These are phyloP conservation scores for Carcharodon carcharias DNA, from an alignment of 2,797 vertebrate species.

Conservation along the genomic window DNA sequence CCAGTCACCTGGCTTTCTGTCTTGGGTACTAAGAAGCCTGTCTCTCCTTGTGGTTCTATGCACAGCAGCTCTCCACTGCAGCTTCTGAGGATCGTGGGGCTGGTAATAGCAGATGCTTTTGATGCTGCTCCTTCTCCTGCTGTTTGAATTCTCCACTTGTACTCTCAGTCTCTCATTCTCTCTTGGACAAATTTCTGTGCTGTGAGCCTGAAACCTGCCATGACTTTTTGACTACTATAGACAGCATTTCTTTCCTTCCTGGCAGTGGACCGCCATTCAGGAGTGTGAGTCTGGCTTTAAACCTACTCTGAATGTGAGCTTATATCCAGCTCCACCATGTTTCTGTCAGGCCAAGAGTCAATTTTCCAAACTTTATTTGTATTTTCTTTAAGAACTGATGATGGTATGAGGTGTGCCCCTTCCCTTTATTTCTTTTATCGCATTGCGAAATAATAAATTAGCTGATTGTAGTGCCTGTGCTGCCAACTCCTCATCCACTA, in stretches of 20 bases:
- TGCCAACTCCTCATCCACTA: background rate
- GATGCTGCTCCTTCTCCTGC: background rate
- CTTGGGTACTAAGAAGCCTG: background rate
- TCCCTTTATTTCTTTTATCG: background rate
- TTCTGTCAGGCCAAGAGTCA: background rate
- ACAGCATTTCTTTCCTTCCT: background rate
- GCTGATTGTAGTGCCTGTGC: background rate
- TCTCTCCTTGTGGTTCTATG: background rate
- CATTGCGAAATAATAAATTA: background rate
- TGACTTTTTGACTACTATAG: background rate
- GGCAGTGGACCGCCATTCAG: background rate
- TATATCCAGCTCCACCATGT: background rate
- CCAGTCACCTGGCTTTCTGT: background rate
- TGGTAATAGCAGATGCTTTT: background rate
- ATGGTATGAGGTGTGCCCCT: background rate
- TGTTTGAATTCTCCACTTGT: background rate
- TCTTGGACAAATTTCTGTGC: background rate
- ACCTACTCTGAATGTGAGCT: background rate
- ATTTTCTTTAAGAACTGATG: background rate
- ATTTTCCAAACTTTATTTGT: background rate
- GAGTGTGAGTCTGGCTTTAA: background rate
- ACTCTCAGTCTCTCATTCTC: background rate
- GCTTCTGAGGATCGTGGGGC: background rate
- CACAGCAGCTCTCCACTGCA: background rate
- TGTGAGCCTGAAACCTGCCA: background rate